Conservation (phyloP, 2,113 vertebrate genomes). For the Pungitius pungitius region DNA sequence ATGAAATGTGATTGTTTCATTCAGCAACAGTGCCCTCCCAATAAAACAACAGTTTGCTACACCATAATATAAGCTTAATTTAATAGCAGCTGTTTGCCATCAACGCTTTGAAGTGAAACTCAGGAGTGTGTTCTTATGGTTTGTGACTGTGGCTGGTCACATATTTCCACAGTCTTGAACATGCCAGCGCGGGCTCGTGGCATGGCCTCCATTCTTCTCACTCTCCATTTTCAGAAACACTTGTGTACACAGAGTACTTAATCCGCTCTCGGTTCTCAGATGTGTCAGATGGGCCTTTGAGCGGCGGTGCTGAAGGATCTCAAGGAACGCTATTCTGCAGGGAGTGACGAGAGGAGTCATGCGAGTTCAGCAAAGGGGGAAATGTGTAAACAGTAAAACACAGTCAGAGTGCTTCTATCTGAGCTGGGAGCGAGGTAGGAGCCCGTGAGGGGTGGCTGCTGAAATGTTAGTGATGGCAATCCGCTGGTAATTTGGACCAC, state of each 20-base stretch:
- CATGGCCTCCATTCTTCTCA: slow-evolving; percentile 41
- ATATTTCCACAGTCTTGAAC: slow-evolving; percentile 50
- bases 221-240: slow-evolving; percentile 47
- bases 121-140: slow-evolving; percentile 20
- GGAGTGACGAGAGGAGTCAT: slow-evolving; percentile 64
- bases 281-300: slow-evolving; percentile 65
- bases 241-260: slow-evolving; percentile 60
- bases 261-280: slow-evolving; percentile 54
- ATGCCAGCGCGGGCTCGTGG: slow-evolving; percentile 43
- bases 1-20: not conserved
- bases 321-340: slow-evolving; percentile 72
- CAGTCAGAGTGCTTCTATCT: slow-evolving; percentile 55
- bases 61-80: no score
- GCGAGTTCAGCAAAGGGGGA: slow-evolving; percentile 65
- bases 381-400: slow-evolving; percentile 69
- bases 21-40: slow-evolving; percentile 2
- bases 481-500: slow-evolving; percentile 1
- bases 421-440: slow-evolving; percentile 23
- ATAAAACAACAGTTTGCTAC: not conserved
- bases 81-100: slow-evolving; percentile 6
- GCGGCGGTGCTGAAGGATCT: slow-evolving; percentile 73
- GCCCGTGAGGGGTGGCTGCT: not conserved
- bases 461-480: slow-evolving; percentile 30
- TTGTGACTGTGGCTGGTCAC: slow-evolving; percentile 15
- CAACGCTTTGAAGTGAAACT: not conserved